Conservation (phyloP, 1,140 invertebrate genomes). For the Linepithema humile region DNA sequence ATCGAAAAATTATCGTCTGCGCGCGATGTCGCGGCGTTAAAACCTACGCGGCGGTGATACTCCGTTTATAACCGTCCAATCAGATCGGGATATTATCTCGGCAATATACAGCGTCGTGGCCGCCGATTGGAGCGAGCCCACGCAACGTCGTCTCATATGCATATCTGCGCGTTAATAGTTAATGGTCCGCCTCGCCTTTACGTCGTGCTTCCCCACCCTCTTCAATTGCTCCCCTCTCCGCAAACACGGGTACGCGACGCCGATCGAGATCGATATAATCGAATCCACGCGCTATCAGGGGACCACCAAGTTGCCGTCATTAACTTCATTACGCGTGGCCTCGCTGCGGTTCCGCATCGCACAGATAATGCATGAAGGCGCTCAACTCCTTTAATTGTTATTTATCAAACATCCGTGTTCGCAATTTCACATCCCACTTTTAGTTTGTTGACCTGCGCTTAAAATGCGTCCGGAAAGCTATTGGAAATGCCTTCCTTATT, state of each 20-base stretch:
- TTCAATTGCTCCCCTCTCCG: neutral
- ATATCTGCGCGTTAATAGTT: conserved; percentile 77
- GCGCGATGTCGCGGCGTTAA: conserved; percentile 60
- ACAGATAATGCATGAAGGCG: conserved; percentile 38
- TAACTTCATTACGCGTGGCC: conserved; percentile 68
- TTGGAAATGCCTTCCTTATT: too few relatives aligned
- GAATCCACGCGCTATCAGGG: conserved; percentile 56
- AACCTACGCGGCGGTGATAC: conserved; percentile 59
- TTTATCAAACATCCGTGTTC: neutral
- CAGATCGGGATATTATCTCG: conserved; percentile 77
- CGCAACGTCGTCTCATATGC: conserved; percentile 75
- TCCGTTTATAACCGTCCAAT: conserved; percentile 73
- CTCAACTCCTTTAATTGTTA: conserved; percentile 31
- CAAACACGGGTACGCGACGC: neutral
- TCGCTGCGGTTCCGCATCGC: neutral
- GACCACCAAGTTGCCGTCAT: conserved; percentile 67
- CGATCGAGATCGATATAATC: conserved; percentile 69
- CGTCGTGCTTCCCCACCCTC: conserved; percentile 39
- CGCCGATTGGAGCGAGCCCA: conserved; percentile 74
- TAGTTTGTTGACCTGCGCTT: too few relatives aligned
- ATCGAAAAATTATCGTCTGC: conserved; percentile 68
- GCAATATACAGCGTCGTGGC: conserved; percentile 70
- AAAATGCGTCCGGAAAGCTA: too few relatives aligned
- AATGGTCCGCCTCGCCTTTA: conserved; percentile 71
- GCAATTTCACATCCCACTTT: neutral